Evolutionary conservation across 2,888 invertebrate genomes (phyloP), one percentile per base, ranked within the genome.

Genomic region (Spisula solida): DNA sequence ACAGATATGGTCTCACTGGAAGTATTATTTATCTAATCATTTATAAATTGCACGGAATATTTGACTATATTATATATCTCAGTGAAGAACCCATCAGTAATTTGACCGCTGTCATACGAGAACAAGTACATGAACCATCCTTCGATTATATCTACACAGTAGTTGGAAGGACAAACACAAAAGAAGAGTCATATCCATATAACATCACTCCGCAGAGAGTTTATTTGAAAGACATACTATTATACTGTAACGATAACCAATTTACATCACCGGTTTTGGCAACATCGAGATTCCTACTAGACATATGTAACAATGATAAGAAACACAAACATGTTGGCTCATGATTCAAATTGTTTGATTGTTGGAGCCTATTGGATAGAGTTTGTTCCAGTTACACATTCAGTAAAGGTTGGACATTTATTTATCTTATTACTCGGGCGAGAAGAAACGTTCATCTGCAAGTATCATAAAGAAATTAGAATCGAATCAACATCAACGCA

Each of bases 1-100:
- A 83, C 48, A 41, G 70, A 75, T 83, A 83, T 41, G 83, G 66
- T 25, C 70, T 83, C 25, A 75, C 47, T 66, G 83, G 83, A 29
- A 70, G 83, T 25, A 66, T 66, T 18, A 83, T 83, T 47, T 83
- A 83, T 47, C 34, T 83, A 2, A 20, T 84, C 66, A 41, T 82
- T 29, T 82, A 34, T 34, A 60, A 82, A 41, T 10, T 29, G 4
- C 16, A 56, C 8, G 66, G 66, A 8, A 25, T 20, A 20, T 82
- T 82, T 20, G 66, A 82, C 20, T 82, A 60, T 66, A 66, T 82
- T 34, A 12, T 82, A 41, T 82, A 34, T 41, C 34, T 82, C 20
- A 81, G 81, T 31, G 81, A 81, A 55, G 55, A 81, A 18, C 81
- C 81, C 31, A 81, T 81, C 34, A n/a, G 47, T 55, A 51, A 81